Conservation (phyloP, 2,797 vertebrate genomes). For the Phalanger gymnotis region DNA sequence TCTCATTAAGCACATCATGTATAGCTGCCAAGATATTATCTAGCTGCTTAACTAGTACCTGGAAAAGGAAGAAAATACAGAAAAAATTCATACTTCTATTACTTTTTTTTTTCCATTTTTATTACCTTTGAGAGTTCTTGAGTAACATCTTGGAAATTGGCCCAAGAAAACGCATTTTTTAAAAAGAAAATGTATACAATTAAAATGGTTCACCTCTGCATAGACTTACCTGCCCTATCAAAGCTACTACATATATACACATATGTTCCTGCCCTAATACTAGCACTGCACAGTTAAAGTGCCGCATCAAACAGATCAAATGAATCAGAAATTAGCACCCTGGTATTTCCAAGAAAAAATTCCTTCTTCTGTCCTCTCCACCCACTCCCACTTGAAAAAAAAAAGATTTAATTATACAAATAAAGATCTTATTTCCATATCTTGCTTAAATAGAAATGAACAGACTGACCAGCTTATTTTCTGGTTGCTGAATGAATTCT, state of each 20-base stretch:
- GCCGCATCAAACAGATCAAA: conserved; percentile 15
- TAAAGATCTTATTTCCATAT: neutral
- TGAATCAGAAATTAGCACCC: conserved; percentile 35
- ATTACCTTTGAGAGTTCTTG: neutral
- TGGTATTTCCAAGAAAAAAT: neutral
- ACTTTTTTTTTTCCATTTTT: neutral
- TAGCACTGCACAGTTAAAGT: neutral
- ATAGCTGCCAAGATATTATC: conserved; percentile 97
- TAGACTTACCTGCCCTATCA: neutral
- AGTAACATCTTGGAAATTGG: neutral
- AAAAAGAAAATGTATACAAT: neutral
- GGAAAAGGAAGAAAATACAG: conserved; percentile 59
- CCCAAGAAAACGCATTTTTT: neutral
- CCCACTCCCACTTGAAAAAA: neutral
- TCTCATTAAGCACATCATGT: conserved; percentile 98
- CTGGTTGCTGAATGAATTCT: conserved; percentile 98
- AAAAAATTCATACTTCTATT: conserved; percentile 51
- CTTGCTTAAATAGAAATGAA: neutral
- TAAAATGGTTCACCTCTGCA: neutral
- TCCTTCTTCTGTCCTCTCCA: neutral
- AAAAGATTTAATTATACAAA: conserved; percentile 2
- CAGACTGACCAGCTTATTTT: conserved; percentile 96
- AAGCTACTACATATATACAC: neutral
- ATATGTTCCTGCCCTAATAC: neutral
- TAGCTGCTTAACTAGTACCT: conserved; percentile 98